These are phyloP conservation scores for Phalacrocorax pelagicus DNA, from an alignment of 2,113 vertebrate genomes.

Conservation along the genomic window DNA sequence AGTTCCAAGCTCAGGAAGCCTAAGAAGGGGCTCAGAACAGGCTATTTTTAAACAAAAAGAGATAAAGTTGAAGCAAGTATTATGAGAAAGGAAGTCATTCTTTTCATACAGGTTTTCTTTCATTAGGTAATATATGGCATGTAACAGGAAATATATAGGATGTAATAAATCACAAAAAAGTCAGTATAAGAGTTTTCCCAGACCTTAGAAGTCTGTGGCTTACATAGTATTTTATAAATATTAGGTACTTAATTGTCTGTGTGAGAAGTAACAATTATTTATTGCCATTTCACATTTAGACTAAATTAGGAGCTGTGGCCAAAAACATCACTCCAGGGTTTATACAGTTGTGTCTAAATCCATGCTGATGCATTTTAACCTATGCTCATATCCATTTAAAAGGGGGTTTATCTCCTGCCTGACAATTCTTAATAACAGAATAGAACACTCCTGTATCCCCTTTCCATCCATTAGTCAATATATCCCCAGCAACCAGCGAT, in stretches of 20 bases:
- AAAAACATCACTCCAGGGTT: conserved; percentile 5
- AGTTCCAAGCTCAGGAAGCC: neutral
- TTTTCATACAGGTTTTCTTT: conserved; percentile 15
- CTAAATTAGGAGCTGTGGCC: conserved; percentile 1
- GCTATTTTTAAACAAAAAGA: neutral
- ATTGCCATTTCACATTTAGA: conserved; percentile 25
- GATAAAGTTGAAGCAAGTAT: neutral
- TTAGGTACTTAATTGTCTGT: conserved; percentile 40
- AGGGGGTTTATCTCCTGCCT: conserved; percentile 23
- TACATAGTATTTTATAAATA: conserved; percentile 29
- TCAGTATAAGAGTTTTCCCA: neutral
- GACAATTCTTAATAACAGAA: conserved; percentile 30
- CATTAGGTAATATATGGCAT: conserved; percentile 5
- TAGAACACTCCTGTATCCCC: conserved; percentile 13
- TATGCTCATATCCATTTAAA: conserved; percentile 22
- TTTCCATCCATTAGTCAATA: conserved; percentile 45
- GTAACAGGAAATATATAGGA: neutral
- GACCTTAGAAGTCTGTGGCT: neutral
- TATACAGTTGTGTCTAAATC: neutral
- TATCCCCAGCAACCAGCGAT: conserved; percentile 49
- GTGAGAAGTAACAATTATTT: conserved; percentile 46
- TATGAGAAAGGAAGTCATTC: neutral
- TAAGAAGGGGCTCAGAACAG: neutral
- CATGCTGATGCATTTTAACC: conserved; percentile 26
- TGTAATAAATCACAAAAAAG: conserved; percentile 2